A percentile compares a stretch with the other conserved stretches of the same genome.
phyloP scores from a whole-genome alignment of 2,113 vertebrate species.

The Antigone vipio region DNA sequence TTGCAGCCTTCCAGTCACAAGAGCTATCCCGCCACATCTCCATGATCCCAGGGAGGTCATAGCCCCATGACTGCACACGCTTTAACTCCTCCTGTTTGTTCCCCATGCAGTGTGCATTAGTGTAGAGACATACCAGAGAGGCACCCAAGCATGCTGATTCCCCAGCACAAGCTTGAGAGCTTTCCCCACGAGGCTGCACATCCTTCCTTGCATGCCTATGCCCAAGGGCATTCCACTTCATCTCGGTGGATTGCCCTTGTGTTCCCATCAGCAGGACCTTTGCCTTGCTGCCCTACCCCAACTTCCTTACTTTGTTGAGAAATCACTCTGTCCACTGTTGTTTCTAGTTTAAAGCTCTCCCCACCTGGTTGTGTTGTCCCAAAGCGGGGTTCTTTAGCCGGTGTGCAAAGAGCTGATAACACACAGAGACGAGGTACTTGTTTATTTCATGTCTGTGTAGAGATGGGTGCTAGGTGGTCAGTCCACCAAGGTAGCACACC shows the following conservation, averaged over 20 bases:
- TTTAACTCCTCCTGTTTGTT: not conserved
- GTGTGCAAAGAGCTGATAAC: too few species aligned
- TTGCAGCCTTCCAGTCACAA: not conserved
- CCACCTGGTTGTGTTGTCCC: too few species aligned
- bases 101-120: fast-evolving
- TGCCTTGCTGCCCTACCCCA: not conserved
- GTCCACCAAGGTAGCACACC: too few species aligned
- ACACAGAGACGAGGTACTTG: too few species aligned
- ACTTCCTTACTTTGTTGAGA: not conserved
- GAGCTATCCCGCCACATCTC: not conserved
- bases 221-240: not conserved
- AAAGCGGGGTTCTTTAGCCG: too few species aligned
- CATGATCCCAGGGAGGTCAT: fast-evolving
- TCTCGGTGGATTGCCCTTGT: not conserved
- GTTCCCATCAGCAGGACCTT: not conserved
- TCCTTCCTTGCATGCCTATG: fast-evolving
- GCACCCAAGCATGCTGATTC: fast-evolving
- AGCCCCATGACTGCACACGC: not conserved
- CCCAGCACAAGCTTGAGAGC: not conserved
- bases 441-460: too few species aligned
- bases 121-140: not conserved
- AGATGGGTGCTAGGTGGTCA: too few species aligned
- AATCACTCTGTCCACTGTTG: fast-evolving
- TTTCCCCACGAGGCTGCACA: not conserved
- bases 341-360: not conserved